Conservation (phyloP, 1,140 invertebrate genomes). For the Holcopasites calliopsidis region DNA sequence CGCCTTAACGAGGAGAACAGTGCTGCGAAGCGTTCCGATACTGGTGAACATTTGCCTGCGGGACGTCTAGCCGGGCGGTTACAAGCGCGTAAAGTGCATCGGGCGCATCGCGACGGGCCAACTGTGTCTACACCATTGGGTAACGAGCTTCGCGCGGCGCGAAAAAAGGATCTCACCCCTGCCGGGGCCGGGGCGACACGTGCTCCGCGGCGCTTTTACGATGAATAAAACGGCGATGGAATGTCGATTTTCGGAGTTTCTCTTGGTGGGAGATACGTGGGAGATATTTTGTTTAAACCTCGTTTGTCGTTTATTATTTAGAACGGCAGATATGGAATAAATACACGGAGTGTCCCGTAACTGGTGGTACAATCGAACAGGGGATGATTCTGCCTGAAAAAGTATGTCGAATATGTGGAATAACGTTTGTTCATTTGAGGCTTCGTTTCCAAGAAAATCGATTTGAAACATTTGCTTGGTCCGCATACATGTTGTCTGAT, state of each 20-base stretch:
- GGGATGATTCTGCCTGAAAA: too few species aligned
- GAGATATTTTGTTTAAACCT: too few species aligned
- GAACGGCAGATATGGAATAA: too few species aligned
- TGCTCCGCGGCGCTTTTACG: conserved; percentile 29
- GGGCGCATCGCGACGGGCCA: conserved; percentile 40
- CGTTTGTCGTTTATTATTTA: too few species aligned
- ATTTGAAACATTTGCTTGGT: too few species aligned
- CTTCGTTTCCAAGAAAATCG: too few species aligned
- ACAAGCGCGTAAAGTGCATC: conserved; percentile 60
- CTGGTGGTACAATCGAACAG: too few species aligned
- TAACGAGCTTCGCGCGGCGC: conserved; percentile 13
- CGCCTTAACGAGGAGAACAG: conserved; percentile 4
- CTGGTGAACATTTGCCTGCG: conserved; percentile 67
- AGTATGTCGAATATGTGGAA: too few species aligned
- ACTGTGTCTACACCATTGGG: conserved; percentile 57
- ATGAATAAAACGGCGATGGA: background rate
- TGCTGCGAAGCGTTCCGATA: conserved; percentile 39
- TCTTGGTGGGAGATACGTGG: too few species aligned
- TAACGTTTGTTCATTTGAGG: too few species aligned
- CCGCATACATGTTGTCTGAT: too few species aligned
- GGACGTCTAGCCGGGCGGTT: conserved; percentile 50
- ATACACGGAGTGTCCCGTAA: too few species aligned
- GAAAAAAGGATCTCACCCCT: conserved; percentile 19
- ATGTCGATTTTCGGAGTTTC: background rate
- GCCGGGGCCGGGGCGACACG: background rate